Evolutionary conservation across 2,113 vertebrate species (phyloP), one percentile per base, ranked within the genome.

Genomic region (Oreocharis arfaki): DNA sequence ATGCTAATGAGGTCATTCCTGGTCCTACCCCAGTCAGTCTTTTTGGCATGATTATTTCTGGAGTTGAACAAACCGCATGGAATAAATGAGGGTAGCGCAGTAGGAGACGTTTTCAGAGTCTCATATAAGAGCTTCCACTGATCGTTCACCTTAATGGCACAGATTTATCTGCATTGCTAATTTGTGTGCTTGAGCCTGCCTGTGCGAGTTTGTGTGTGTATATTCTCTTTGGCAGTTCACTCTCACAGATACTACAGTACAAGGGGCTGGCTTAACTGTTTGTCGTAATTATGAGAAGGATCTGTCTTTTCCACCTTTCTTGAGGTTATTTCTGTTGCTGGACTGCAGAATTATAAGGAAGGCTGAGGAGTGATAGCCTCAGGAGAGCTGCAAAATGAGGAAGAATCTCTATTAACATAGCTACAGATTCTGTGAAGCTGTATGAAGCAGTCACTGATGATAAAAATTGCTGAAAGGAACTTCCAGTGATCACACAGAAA

Each of bases 1-100:
- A 94, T 95, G 70, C 23, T 97, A 95, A 97, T 93, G 87, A 96
- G 89, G 82, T 93, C 87, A 70, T 69, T 89, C 55, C 37, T 87
- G 59, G 67, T 94, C 84, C 49, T 89, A 73, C 46, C 70, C 42
- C 50, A 76, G 50, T 64, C 75, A 90, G 85, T 60, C 53, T 73
- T 91, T 91, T 67, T 75, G 82, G 64, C 39, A 50, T 16, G 9
- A 81, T 91, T 87, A 88, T 93, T 93, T 93, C 71, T 89, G 49
- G n/a, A 88, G 42, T 22, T 87, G 85, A 80, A 84, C 22, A 92
- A 92, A 90, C 53, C 0, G 0, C 53, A 39, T 39, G 56, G 74
- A 78, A 84, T 74, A 76, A 87, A 84, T 77, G 46, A 84, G 68
- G 94, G 85, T 83, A 90, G 69, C 1, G 0, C 61, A 83, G 42